These are phyloP conservation scores for Coronaproctus castanopsis DNA, from an alignment of 2,888 invertebrate species.

Conservation along the genomic window DNA sequence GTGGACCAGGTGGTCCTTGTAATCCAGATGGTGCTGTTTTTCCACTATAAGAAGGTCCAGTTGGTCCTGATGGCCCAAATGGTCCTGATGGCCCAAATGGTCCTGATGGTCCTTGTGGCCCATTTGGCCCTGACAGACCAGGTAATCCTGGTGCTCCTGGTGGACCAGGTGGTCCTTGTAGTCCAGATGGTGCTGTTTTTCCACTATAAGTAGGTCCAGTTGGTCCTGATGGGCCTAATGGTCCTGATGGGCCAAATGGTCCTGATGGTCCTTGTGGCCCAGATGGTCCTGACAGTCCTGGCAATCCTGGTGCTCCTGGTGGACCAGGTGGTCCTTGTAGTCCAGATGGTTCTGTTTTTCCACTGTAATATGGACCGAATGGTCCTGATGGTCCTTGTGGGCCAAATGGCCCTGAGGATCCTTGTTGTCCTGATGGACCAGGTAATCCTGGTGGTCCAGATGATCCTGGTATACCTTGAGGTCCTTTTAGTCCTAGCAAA, in stretches of 20 bases:
- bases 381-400: conserved; percentile 24
- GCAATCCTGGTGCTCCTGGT: conserved; percentile 1
- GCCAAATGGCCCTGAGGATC: conserved; percentile 22
- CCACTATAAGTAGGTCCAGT: conserved; percentile 19
- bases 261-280: background rate
- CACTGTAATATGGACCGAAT: conserved; percentile 23
- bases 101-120: conserved; percentile 24
- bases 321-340: background rate
- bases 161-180: conserved; percentile 24
- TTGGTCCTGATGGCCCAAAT: conserved; percentile 19
- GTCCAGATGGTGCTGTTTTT: conserved; percentile 17
- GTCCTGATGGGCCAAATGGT: background rate
- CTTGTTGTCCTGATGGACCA: conserved; percentile 21
- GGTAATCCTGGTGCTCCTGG: conserved; percentile 22
- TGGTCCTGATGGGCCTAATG: background rate
- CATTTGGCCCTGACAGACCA: conserved; percentile 22
- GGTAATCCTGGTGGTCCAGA: conserved; percentile 24
- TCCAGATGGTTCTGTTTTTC: conserved; percentile 19
- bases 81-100: conserved; percentile 23
- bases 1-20: conserved; percentile 2
- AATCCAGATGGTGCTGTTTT: background rate
- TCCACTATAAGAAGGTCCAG: background rate
- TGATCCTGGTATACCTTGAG: background rate
- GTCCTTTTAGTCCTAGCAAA: background rate
- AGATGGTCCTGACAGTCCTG: background rate